Conservation (phyloP, 2,113 vertebrate genomes). For the Lycocorax pyrrhopterus region DNA sequence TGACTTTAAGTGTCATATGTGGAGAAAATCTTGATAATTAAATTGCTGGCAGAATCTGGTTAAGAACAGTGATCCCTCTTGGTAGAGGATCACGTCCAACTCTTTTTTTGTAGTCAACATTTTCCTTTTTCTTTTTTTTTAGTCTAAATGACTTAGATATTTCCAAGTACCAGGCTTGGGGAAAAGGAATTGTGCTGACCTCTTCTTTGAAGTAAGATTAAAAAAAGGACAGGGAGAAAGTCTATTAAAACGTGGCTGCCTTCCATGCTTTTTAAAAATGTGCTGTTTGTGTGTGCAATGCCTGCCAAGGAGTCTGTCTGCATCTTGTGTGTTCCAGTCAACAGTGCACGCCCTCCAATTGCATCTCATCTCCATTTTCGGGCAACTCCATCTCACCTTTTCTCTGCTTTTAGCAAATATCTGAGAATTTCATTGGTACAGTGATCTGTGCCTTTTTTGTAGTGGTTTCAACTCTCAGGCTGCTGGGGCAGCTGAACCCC, state of each 20-base stretch:
- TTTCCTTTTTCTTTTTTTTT: neutral
- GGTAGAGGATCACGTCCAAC: neutral
- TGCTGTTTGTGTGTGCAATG: neutral
- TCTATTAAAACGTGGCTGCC: neutral
- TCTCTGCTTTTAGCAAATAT: neutral
- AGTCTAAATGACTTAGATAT: neutral
- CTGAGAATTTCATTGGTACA: neutral
- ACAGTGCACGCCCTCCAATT: neutral
- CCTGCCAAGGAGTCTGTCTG: neutral
- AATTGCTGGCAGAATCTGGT: neutral
- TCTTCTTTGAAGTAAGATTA: constrained; percentile 32
- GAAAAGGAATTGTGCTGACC: neutral
- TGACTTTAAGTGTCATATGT: neutral
- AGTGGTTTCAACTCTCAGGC: neutral
- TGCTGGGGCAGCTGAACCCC: neutral
- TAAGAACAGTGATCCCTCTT: neutral
- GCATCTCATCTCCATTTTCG: neutral
- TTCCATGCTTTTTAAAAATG: neutral
- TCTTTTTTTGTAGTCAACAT: neutral
- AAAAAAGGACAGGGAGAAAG: neutral
- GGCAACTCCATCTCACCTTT: neutral
- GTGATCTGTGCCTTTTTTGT: neutral
- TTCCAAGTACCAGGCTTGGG: neutral
- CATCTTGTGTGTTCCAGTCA: constrained; percentile 1
- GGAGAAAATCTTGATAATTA: neutral